phyloP scores from a whole-genome alignment of 2,888 invertebrate genomes.

The Tolmerus cingulatus region DNA sequence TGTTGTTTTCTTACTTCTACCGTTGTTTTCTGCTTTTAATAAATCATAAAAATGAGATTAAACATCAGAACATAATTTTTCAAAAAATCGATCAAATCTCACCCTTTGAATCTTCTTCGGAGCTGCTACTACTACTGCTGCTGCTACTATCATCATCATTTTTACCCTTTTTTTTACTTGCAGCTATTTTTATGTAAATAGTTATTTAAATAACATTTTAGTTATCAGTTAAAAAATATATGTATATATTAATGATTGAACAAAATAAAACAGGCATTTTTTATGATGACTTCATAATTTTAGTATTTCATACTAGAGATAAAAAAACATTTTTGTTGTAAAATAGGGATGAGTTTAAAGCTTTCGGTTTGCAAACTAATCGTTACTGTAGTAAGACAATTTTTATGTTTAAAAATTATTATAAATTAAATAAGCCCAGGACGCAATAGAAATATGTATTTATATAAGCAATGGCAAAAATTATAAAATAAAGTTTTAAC shows the following conservation, averaged over 20 bases:
- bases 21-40: background rate
- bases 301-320: too few species aligned
- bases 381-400: too few species aligned
- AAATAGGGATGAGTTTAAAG: too few species aligned
- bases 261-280: background rate
- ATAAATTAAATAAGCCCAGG: too few species aligned
- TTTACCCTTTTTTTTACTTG: background rate
- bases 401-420: too few species aligned
- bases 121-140: background rate
- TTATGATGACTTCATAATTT: too few species aligned
- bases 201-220: background rate
- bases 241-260: too few species aligned
- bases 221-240: background rate
- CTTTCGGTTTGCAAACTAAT: background rate
- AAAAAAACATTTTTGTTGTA: too few species aligned
- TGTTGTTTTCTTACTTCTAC: conserved; percentile 14
- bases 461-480: too few species aligned
- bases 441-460: too few species aligned
- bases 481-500: too few species aligned
- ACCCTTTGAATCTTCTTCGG: background rate
- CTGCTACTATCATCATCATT: background rate
- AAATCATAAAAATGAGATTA: background rate
- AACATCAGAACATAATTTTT: background rate
- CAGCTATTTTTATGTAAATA: background rate
- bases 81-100: background rate